Base-by-base conservation (phyloP, 2,797 vertebrate genomes). In the Anguilla marmorata region DNA sequence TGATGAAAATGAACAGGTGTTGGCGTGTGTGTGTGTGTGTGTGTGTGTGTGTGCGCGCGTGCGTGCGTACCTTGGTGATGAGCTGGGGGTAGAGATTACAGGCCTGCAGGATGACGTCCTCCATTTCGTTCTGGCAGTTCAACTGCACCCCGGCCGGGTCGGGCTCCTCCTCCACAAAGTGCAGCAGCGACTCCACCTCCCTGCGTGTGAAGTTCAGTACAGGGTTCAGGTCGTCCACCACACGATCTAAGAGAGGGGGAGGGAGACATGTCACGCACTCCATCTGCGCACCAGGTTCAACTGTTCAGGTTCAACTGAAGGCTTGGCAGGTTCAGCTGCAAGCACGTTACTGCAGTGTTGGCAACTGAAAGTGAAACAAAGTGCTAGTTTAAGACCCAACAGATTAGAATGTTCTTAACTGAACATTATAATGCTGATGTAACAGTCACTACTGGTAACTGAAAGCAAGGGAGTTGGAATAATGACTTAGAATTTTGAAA, bases 151-250 rank as follows among this genome's bases (percentile, higher is more conserved):
- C 96, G 87, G 93, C 93, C 41, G 93, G 82, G 85, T 96, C 94
- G 0, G 97, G 96, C 92, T 99, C 98, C 92, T 99, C 99, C 92
- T 99, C 99, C 52, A 98, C 98, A 94, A 99, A 99, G 94, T 99
- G 99, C 94, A 99, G 95, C 90, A 99, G 95, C 9, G 99, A 99
- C 93, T 99, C 99, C 88, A 99, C 99, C 92, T 99, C 99, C 87
- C 98, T 97, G 12, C 98, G 96, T 1, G 99, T 99, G 88, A 99
- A 99, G 92, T 97, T 99, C 91, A 99, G 95, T 91, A 99, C 97
- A 1, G 99, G 99, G 93, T 99, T 99, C 91, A 99, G 95, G 93
- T 99, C 98, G 89, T 99, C 99, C 33, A 99, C 98, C 85, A 99
- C 99, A 0, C 99, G 98, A 93, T 99, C 99, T 99, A 91, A 30